A percentile compares a stretch with the other conserved stretches of the same genome.
Conservation (phyloP, 2,113 vertebrate species). For the Murina feae region DNA sequence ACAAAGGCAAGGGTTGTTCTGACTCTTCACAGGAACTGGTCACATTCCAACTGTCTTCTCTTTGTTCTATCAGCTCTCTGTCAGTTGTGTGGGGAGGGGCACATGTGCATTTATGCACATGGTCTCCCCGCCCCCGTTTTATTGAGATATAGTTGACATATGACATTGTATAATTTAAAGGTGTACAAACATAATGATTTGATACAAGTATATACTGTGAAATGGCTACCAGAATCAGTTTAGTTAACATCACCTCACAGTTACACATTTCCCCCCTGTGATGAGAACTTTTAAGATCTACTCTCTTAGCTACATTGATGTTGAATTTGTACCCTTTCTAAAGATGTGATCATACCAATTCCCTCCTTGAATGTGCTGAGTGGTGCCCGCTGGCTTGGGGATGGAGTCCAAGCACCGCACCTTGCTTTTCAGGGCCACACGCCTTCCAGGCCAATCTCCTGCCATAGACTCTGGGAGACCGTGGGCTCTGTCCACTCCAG, state of each 20-base stretch:
- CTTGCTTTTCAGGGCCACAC: not conserved
- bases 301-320: not conserved
- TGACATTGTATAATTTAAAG: not conserved
- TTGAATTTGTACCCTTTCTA: not conserved
- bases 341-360: not conserved
- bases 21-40: not conserved
- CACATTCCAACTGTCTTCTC: not conserved
- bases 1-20: not conserved
- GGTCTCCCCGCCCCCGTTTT: not conserved
- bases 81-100: not conserved
- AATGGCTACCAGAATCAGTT: not conserved
- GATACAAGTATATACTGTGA: not conserved
- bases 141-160: not conserved
- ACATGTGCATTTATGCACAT: not conserved
- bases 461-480: not conserved
- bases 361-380: not conserved
- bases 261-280: not conserved
- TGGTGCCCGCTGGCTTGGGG: not conserved
- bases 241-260: not conserved
- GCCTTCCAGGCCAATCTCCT: not conserved
- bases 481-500: not conserved
- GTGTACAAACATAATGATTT: not conserved
- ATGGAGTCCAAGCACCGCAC: not conserved
- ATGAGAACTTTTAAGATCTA: not conserved
- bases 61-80: not conserved